Percentiles rank a stretch among this genome's conserved stretches.
phyloP scores from a whole-genome alignment of 1,140 invertebrate genomes.

The Lepidurus packardi region DNA sequence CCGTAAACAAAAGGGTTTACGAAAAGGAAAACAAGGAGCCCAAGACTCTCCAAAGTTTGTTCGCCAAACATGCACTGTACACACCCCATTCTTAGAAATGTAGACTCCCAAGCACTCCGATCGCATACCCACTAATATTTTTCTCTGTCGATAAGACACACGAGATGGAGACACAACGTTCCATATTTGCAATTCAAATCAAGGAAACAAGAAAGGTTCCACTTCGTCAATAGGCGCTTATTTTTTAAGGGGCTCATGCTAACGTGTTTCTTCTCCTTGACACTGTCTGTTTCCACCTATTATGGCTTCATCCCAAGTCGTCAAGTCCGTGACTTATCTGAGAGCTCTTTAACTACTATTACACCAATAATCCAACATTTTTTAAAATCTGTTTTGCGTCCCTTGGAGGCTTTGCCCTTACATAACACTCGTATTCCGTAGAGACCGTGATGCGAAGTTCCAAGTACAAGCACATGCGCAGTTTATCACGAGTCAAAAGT shows the following conservation, averaged over 20 bases:
- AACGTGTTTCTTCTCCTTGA: not conserved
- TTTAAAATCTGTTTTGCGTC: not conserved
- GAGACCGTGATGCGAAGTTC: not conserved
- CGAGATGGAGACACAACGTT: not conserved
- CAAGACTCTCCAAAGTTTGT: too few species aligned
- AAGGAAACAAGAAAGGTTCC: not conserved
- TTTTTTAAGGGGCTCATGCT: not conserved
- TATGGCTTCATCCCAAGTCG: not conserved
- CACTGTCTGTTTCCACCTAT: not conserved
- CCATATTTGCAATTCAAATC: slow-evolving; percentile 7
- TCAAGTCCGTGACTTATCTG: not conserved
- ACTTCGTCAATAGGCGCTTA: not conserved
- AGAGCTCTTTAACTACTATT: not conserved
- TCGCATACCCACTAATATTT: not conserved
- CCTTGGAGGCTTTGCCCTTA: not conserved
- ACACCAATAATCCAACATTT: not conserved
- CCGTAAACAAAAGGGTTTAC: too few species aligned
- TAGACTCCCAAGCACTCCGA: too few species aligned
- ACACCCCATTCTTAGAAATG: too few species aligned
- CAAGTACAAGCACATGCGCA: not conserved
- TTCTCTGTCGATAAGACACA: not conserved
- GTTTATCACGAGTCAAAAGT: not conserved
- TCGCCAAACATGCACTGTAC: too few species aligned
- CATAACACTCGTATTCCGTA: not conserved
- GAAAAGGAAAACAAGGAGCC: too few species aligned